Conservation (phyloP, 1,140 invertebrate genomes). For the Caerostris darwini region DNA sequence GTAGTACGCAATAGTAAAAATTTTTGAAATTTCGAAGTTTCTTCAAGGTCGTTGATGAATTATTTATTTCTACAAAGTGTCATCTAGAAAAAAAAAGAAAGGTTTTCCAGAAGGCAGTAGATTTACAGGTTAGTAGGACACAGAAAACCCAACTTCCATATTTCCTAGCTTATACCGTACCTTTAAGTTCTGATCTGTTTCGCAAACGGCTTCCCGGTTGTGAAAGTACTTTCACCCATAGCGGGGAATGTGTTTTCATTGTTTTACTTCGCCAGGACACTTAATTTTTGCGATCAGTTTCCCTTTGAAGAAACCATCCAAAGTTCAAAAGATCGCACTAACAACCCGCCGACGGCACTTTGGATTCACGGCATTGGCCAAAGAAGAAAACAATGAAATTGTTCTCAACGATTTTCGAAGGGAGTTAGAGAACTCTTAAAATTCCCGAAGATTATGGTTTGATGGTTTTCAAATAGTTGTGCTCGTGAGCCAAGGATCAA, state of each 20-base stretch:
- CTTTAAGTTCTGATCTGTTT: background rate
- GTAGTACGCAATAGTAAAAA: no score
- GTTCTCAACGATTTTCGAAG: background rate
- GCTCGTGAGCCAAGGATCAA: conserved; percentile 14
- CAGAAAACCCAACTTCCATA: background rate
- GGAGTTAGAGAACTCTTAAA: conserved; percentile 36
- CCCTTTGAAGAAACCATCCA: background rate
- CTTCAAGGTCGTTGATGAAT: background rate
- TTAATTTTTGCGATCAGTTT: conserved; percentile 23
- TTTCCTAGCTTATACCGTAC: background rate
- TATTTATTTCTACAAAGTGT: conserved; percentile 1
- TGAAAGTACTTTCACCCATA: conserved; percentile 13
- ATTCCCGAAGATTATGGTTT: background rate
- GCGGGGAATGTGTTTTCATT: background rate
- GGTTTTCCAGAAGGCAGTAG: background rate
- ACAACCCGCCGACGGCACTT: background rate
- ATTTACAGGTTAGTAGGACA: conserved; percentile 35
- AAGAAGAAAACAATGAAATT: conserved; percentile 37
- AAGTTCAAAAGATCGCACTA: conserved; percentile 14
- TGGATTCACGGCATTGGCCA: background rate
- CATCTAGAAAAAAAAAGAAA: background rate
- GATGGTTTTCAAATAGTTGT: background rate
- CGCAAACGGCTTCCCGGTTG: conserved; percentile 3
- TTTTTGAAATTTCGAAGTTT: background rate
- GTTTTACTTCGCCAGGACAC: background rate